Conservation (phyloP, 1,140 invertebrate genomes). For the Cyclargus thomasi region DNA sequence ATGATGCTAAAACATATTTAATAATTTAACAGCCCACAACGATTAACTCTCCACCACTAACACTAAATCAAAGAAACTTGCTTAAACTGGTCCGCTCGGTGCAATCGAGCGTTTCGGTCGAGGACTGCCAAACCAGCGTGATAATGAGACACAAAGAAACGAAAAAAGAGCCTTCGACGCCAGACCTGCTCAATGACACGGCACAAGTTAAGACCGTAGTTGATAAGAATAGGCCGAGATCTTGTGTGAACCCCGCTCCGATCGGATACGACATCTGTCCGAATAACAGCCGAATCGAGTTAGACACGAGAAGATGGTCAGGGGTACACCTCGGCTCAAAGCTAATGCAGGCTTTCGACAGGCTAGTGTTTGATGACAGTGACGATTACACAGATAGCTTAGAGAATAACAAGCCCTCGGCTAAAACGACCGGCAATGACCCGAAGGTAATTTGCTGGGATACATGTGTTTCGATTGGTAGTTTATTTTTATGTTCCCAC, state of each 20-base stretch:
- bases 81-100: conserved; percentile 76
- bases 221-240: conserved; percentile 79
- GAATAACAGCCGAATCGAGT: conserved; percentile 75
- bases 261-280: conserved; percentile 69
- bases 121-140: conserved; percentile 73
- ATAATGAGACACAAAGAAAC: conserved; percentile 71
- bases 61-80: conserved; percentile 76
- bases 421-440: conserved; percentile 51
- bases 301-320: conserved; percentile 82
- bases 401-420: conserved; percentile 75
- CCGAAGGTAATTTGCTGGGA: conserved; percentile 58
- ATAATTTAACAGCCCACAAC: conserved; percentile 71
- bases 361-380: conserved; percentile 80
- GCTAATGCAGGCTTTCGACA: conserved; percentile 82
- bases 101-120: conserved; percentile 73
- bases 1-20: conserved; percentile 64
- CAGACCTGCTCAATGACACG: conserved; percentile 75
- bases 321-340: conserved; percentile 82
- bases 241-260: conserved; percentile 78
- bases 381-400: conserved; percentile 85
- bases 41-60: conserved; percentile 70
- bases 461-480: conserved; percentile 50
- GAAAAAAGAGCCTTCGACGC: conserved; percentile 68
- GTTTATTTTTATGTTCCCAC: conserved; percentile 34
- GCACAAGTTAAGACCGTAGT: conserved; percentile 66